A percentile compares a stretch with the other conserved stretches of the same genome.
phyloP scores from a whole-genome alignment of 2,888 invertebrate genomes.

The Temnothorax rugatulus region DNA sequence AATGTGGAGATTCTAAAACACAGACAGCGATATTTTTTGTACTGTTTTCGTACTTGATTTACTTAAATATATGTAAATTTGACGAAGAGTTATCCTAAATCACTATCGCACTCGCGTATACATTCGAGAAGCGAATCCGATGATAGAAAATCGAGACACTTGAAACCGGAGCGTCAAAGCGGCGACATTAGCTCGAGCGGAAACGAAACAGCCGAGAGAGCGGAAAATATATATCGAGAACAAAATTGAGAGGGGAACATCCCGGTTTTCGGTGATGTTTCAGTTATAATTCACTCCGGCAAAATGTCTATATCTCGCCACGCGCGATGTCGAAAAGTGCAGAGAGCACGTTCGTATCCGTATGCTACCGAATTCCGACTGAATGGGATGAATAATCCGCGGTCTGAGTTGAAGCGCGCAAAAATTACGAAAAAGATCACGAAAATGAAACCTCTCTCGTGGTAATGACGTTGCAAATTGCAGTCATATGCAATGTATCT shows the following conservation, averaged over 20 bases:
- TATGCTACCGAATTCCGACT: constrained; percentile 22
- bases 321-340: constrained; percentile 10
- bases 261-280: constrained; percentile 8
- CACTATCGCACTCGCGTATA: neutral
- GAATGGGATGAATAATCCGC: constrained; percentile 13
- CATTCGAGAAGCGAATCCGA: neutral
- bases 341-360: neutral
- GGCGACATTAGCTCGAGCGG: constrained; percentile 20
- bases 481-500: neutral
- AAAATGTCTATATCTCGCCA: constrained; percentile 21
- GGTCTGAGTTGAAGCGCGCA: constrained; percentile 1
- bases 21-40: neutral
- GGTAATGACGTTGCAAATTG: neutral
- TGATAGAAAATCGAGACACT: neutral
- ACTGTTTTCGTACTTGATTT: neutral
- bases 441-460: constrained; percentile 1
- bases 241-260: constrained; percentile 37
- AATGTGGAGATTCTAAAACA: neutral
- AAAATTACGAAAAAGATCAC: constrained; percentile 32
- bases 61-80: neutral
- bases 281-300: constrained; percentile 37
- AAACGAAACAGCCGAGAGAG: constrained; percentile 23
- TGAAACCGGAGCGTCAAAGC: constrained; percentile 24
- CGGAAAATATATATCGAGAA: constrained; percentile 31
- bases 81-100: neutral